A percentile compares a stretch with the other conserved stretches of the same genome.
Evolutionary conservation across 2,888 invertebrate species (phyloP).

Genomic region (Sceliomorpha sp.): DNA sequence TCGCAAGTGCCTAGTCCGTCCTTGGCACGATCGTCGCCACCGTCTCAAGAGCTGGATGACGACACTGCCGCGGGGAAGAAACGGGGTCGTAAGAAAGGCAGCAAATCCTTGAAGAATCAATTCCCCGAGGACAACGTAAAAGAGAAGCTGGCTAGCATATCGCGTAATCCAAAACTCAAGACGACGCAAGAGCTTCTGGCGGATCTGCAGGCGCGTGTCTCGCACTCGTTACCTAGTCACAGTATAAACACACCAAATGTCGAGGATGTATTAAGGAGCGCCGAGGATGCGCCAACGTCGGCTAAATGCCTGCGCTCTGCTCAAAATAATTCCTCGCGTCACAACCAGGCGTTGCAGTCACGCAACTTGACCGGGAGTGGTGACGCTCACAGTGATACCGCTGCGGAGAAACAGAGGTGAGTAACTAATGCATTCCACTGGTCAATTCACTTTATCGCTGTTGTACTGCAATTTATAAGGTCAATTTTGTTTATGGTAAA

Average conservation of each 20-base stretch:
- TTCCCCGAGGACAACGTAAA: constrained; percentile 81
- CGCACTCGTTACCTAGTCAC: constrained; percentile 73
- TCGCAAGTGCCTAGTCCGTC: constrained; percentile 81
- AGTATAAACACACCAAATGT: constrained; percentile 72
- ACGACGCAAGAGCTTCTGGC: constrained; percentile 91
- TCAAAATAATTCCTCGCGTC: constrained; percentile 61
- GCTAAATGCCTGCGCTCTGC: constrained; percentile 71
- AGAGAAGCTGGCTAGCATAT: constrained; percentile 83
- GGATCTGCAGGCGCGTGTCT: constrained; percentile 85
- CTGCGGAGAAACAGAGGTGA: constrained; percentile 37
- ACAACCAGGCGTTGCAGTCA: constrained; percentile 51
- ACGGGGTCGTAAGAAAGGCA: constrained; percentile 83
- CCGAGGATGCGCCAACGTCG: constrained; percentile 73
- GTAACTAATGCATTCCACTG: background rate
- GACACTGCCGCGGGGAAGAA: constrained; percentile 77
- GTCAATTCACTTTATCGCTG: too few species aligned
- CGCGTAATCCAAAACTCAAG: constrained; percentile 85
- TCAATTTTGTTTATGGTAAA: too few species aligned
- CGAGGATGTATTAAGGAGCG: constrained; percentile 76
- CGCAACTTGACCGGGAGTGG: constrained; percentile 51
- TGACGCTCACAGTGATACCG: constrained; percentile 39
- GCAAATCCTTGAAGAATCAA: constrained; percentile 82
- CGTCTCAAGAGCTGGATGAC: constrained; percentile 23
- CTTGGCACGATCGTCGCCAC: constrained; percentile 68
- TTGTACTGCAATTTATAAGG: too few species aligned